Conservation (phyloP, 2,888 invertebrate species). For the Empis livida region DNA sequence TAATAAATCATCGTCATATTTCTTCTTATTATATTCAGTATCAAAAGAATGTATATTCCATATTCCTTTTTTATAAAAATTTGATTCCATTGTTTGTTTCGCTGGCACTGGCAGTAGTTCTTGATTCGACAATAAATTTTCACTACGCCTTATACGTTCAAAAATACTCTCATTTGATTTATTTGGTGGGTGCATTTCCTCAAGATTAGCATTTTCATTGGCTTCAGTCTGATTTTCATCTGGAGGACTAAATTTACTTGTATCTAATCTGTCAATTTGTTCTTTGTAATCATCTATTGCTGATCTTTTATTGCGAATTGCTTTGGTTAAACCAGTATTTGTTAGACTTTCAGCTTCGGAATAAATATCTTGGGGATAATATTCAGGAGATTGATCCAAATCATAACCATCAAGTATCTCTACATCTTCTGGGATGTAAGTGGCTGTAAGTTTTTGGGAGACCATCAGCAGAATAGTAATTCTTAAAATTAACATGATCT, state of each 20-base stretch:
- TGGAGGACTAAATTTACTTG: neutral
- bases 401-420: constrained; percentile 27
- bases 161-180: constrained; percentile 13
- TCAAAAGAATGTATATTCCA: constrained; percentile 49
- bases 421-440: constrained; percentile 25
- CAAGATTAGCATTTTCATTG: neutral
- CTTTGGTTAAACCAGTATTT: constrained; percentile 18
- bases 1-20: constrained; percentile 32
- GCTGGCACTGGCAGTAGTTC: constrained; percentile 18
- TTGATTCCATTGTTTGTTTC: constrained; percentile 36
- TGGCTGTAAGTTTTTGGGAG: constrained; percentile 2
- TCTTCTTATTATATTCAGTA: constrained; percentile 19
- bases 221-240: constrained; percentile 1
- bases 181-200: constrained; percentile 11
- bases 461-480: too few relatives aligned
- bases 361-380: constrained; percentile 21
- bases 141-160: constrained; percentile 18
- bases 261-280: constrained; percentile 9
- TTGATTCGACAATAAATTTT: constrained; percentile 6
- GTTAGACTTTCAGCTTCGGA: constrained; percentile 21
- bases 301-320: constrained; percentile 25
- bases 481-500: too few relatives aligned
- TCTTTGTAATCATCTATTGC: constrained; percentile 19
- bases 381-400: constrained; percentile 22
- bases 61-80: constrained; percentile 44